These are phyloP conservation scores for Telmatochromis sp. DNA, from an alignment of 2,113 vertebrate genomes.

Conservation along the genomic window DNA sequence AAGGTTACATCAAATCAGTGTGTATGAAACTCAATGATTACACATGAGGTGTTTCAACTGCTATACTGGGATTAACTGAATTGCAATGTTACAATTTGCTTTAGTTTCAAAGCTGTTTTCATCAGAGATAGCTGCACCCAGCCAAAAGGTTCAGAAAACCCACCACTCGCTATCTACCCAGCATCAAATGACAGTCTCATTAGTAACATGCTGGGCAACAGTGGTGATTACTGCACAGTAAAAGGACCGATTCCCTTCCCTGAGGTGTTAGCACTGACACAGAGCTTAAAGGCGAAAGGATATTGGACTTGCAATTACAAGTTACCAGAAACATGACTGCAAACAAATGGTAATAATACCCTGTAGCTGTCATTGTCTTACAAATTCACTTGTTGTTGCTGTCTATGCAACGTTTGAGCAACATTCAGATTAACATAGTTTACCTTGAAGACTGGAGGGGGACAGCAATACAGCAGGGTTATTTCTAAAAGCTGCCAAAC, in stretches of 20 bases:
- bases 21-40: background rate
- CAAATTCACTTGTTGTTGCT: background rate
- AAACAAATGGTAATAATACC: background rate
- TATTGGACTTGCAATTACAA: background rate
- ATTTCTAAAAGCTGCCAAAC: background rate
- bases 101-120: background rate
- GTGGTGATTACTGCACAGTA: background rate
- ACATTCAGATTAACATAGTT: background rate
- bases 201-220: background rate
- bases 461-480: background rate
- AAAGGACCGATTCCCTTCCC: background rate
- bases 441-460: background rate
- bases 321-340: background rate
- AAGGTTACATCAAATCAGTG: background rate
- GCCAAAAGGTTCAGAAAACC: background rate
- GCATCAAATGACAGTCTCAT: background rate
- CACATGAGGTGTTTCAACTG: background rate
- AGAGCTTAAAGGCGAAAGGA: background rate
- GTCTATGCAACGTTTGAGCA: background rate
- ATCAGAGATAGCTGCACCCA: background rate
- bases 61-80: background rate
- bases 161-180: background rate
- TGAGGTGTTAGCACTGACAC: background rate
- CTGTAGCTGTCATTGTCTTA: background rate
- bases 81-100: background rate